Evolutionary conservation across 2,888 invertebrate genomes (phyloP).

Genomic region (Malthinus flaveolus): DNA sequence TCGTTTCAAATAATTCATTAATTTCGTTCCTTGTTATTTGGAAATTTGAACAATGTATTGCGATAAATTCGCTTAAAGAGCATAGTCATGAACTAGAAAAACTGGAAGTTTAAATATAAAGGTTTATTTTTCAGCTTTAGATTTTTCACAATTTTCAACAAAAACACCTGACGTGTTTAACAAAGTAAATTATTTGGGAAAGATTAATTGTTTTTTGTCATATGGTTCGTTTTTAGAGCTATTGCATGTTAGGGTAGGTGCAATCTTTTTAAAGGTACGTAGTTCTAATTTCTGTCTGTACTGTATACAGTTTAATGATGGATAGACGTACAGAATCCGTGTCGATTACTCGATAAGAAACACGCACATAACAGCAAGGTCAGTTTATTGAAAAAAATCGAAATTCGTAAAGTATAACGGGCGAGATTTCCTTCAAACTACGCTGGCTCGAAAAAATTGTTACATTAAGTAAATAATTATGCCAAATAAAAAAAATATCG

Average conservation of each 20-base stretch:
- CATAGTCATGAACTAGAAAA: no score
- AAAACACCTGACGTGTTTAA: no score
- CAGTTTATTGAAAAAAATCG: conserved; percentile 13
- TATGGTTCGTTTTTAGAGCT: background rate
- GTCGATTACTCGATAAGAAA: conserved; percentile 19
- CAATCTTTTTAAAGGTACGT: conserved; percentile 9
- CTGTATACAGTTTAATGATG: conserved; percentile 11
- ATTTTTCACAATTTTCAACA: no score
- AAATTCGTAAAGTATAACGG: background rate
- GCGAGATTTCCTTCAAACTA: no score
- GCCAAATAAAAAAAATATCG: background rate
- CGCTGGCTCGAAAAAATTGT: background rate
- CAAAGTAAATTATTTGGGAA: conserved; percentile 1
- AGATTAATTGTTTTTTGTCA: background rate
- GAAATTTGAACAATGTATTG: no score
- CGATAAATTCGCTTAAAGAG: no score
- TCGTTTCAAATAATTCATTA: no score
- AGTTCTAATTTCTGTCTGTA: conserved; percentile 17
- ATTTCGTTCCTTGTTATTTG: no score
- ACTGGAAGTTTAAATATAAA: no score
- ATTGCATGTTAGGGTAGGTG: background rate
- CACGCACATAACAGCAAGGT: conserved; percentile 17
- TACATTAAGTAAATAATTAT: background rate
- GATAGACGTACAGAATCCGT: conserved; percentile 20
- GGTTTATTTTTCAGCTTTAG: no score